Conservation (phyloP, 2,888 invertebrate species). For the Pristionchus mayeri region DNA sequence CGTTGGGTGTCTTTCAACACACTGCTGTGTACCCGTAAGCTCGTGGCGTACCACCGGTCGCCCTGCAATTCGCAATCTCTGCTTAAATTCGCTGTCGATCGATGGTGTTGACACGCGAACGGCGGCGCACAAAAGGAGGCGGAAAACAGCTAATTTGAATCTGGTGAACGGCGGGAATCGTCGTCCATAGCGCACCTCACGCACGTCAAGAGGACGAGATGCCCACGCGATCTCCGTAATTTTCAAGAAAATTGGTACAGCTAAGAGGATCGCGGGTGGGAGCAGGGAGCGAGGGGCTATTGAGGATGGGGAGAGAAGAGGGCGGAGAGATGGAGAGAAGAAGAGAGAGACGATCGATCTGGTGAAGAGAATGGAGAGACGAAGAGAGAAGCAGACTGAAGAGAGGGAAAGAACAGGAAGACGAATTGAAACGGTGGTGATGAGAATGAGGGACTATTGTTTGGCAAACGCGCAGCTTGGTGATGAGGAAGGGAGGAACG, state of each 20-base stretch:
- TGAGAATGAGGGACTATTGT: background rate
- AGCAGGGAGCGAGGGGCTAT: conserved; percentile 16
- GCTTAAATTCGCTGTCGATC: background rate
- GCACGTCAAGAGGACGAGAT: background rate
- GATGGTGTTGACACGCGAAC: conserved; percentile 33
- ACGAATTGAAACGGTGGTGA: conserved; percentile 22
- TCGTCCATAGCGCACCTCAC: background rate
- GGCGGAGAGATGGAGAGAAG: conserved; percentile 18
- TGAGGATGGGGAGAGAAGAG: conserved; percentile 8
- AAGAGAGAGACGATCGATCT: conserved; percentile 38
- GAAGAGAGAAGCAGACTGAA: conserved; percentile 19
- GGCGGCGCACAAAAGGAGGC: background rate
- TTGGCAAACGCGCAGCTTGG: background rate
- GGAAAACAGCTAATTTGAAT: background rate
- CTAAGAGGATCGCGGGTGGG: conserved; percentile 26
- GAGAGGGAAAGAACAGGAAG: conserved; percentile 42
- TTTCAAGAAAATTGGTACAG: conserved; percentile 19
- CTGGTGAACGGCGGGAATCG: background rate
- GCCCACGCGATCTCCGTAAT: no score
- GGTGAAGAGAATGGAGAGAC: conserved; percentile 32
- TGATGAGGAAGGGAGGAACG: background rate
- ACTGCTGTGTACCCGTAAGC: conserved; percentile 23
- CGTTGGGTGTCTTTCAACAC: background rate
- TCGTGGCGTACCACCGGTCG: background rate
- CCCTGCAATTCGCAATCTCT: background rate